Conservation (phyloP, 2,888 invertebrate species). For the Erebia aethiops region DNA sequence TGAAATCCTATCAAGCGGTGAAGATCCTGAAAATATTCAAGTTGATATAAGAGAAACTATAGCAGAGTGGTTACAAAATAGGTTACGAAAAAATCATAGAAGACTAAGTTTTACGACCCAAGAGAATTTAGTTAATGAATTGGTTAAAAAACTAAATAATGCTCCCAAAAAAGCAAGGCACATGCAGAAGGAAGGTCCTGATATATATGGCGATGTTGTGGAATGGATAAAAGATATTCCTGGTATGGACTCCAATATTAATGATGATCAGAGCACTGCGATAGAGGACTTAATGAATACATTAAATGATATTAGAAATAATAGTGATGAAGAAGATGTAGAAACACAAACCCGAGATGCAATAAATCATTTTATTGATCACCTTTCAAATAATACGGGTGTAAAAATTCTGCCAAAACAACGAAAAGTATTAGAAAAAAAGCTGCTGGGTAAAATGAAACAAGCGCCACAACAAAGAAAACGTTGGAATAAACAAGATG, state of each 20-base stretch:
- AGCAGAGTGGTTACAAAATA: conserved; percentile 26
- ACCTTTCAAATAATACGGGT: conserved; percentile 8
- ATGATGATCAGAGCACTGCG: conserved; percentile 1
- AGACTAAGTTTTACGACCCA: conserved; percentile 20
- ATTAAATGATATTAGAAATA: conserved; percentile 15
- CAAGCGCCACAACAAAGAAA: conserved; percentile 3
- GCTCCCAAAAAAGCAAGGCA: neutral
- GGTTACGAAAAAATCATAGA: conserved; percentile 20
- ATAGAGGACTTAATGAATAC: conserved; percentile 17
- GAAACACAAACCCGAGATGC: conserved; percentile 19
- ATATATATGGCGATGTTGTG: conserved; percentile 10
- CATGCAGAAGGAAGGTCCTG: neutral
- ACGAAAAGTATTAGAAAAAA: conserved; percentile 6
- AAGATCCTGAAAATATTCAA: conserved; percentile 13
- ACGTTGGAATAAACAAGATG: neutral
- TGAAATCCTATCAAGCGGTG: conserved; percentile 18
- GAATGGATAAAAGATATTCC: conserved; percentile 19
- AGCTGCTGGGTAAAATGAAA: neutral
- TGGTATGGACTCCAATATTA: neutral
- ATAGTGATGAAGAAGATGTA: neutral
- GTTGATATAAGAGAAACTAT: conserved; percentile 28
- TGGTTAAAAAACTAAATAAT: conserved; percentile 23
- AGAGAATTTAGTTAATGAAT: conserved; percentile 32
- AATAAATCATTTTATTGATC: conserved; percentile 20
- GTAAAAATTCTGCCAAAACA: neutral